A percentile compares a stretch with the other conserved stretches of the same genome.
Evolutionary conservation across 2,888 invertebrate species (phyloP).

Genomic region (Carpatolechia fugitivella): DNA sequence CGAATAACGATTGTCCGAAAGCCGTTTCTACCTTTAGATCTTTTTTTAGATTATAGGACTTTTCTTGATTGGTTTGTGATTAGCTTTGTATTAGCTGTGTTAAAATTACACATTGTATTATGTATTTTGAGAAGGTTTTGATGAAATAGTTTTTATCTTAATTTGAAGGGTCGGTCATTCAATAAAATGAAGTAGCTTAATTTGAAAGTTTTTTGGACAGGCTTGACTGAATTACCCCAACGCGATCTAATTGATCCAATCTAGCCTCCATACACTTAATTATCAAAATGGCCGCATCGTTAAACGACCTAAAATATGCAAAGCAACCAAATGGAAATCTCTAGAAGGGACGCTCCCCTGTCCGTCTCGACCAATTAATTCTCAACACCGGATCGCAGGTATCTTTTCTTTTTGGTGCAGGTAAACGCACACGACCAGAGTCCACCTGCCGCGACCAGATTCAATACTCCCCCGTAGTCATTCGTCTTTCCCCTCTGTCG

Average conservation of each 20-base stretch:
- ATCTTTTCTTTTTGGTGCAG: conserved; percentile 56
- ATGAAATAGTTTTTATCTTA: too few relatives aligned
- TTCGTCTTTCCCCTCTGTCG: conserved; percentile 22
- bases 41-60: background rate
- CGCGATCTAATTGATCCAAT: background rate
- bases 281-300: background rate
- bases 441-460: conserved; percentile 56
- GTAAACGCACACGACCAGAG: conserved; percentile 47
- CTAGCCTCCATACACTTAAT: background rate
- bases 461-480: conserved; percentile 39
- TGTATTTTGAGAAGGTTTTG: too few relatives aligned
- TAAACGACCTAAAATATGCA: conserved; percentile 8
- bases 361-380: conserved; percentile 62
- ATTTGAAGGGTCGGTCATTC: too few relatives aligned
- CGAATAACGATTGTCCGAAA: background rate
- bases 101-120: too few relatives aligned
- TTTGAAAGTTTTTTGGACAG: too few relatives aligned
- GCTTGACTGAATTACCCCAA: too few relatives aligned
- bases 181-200: too few relatives aligned
- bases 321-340: conserved; percentile 9
- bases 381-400: conserved; percentile 61
- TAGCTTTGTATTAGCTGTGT: too few relatives aligned
- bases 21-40: background rate
- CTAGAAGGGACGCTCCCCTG: conserved; percentile 31
- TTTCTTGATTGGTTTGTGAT: background rate